Conservation (phyloP, 2,888 invertebrate species). For the Diarsia brunnea region DNA sequence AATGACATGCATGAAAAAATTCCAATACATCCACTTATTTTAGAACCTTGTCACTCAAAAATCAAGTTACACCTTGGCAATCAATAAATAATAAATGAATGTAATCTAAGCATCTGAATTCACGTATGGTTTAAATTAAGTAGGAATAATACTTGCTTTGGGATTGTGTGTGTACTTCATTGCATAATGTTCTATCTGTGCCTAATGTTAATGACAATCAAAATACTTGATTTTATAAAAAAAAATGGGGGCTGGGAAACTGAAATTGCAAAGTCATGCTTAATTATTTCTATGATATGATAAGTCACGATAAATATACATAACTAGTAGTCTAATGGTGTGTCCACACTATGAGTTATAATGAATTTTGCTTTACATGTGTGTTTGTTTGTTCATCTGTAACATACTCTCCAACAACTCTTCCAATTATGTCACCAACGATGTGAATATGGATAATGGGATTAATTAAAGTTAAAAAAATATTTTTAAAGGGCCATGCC, state of each 20-base stretch:
- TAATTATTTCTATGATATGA: conserved; percentile 2
- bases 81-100: no score
- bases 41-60: not conserved
- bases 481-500: not conserved
- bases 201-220: not conserved
- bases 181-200: not conserved
- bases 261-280: not conserved
- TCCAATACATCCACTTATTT: not conserved
- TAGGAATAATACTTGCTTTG: conserved; percentile 1
- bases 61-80: not conserved
- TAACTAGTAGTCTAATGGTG: conserved; percentile 23
- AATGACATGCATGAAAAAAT: not conserved
- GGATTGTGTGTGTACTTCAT: not conserved
- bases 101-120: conserved; percentile 20
- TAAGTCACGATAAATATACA: not conserved
- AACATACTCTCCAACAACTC: not conserved
- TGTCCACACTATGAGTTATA: not conserved
- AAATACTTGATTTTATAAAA: not conserved
- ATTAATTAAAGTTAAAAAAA: not conserved
- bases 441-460: not conserved
- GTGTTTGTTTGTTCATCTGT: conserved; percentile 10
- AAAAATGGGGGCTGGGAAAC: not conserved
- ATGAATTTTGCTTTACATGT: not conserved
- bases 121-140: not conserved
- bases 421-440: not conserved